phyloP scores from a whole-genome alignment of 2,888 invertebrate genomes.

The Gastrophysa polygoni region DNA sequence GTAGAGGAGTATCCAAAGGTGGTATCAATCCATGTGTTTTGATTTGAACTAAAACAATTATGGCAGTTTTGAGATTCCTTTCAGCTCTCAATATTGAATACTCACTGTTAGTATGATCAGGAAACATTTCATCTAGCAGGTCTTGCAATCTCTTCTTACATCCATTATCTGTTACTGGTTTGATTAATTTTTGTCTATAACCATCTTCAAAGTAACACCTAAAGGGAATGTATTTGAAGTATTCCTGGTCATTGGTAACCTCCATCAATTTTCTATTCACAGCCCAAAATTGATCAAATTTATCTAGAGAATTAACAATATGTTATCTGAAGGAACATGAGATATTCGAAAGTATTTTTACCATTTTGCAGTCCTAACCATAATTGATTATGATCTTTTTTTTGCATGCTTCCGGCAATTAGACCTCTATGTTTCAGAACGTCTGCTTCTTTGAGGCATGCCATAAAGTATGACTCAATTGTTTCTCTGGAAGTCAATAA shows the following conservation, averaged over 20 bases:
- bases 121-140: conserved; percentile 72
- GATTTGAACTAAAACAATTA: conserved; percentile 68
- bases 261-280: conserved; percentile 97
- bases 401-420: conserved; percentile 89
- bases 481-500: conserved; percentile 71
- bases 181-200: conserved; percentile 76
- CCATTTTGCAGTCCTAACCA: conserved; percentile 95
- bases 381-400: conserved; percentile 94
- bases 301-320: conserved; percentile 83
- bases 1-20: conserved; percentile 86
- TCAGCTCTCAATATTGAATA: no score
- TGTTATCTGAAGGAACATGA: no score
- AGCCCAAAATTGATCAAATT: conserved; percentile 99
- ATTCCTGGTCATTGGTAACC: conserved; percentile 74
- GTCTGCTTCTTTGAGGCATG: conserved; percentile 97
- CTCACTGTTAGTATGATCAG: conserved; percentile 62
- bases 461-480: conserved; percentile 93
- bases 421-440: conserved; percentile 94
- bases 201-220: conserved; percentile 78
- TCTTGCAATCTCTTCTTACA: conserved; percentile 74
- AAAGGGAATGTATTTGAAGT: conserved; percentile 89
- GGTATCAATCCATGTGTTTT: conserved; percentile 90
- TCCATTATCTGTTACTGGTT: conserved; percentile 77
- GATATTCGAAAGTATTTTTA: conserved; percentile 55
- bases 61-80: no score